These are phyloP conservation scores for Axea sp. DNA, from an alignment of 2,888 invertebrate genomes.

Conservation along the genomic window DNA sequence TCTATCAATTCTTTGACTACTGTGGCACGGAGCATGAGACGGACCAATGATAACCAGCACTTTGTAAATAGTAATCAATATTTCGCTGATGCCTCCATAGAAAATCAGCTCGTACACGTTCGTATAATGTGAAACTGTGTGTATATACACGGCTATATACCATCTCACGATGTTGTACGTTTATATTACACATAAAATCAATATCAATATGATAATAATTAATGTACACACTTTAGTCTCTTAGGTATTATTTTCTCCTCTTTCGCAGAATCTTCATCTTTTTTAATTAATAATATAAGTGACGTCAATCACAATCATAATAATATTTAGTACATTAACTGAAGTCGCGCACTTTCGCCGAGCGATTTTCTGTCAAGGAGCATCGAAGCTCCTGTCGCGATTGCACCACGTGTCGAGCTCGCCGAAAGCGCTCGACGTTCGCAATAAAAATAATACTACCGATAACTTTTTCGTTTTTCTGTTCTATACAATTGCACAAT, in stretches of 20 bases:
- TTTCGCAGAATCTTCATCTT: conserved; percentile 6
- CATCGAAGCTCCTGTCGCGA: background rate
- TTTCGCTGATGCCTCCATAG: conserved; percentile 50
- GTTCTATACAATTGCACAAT: conserved; percentile 78
- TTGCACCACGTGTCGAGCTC: conserved; percentile 6
- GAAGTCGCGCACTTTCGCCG: conserved; percentile 30
- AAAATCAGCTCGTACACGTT: conserved; percentile 60
- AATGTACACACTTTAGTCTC: conserved; percentile 68
- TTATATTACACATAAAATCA: conserved; percentile 74
- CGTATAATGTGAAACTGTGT: conserved; percentile 66
- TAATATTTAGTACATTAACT: conserved; percentile 57
- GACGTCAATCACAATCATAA: conserved; percentile 63
- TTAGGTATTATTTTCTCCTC: conserved; percentile 57
- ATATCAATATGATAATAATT: conserved; percentile 67
- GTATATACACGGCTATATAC: conserved; percentile 65
- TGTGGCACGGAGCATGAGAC: conserved; percentile 62
- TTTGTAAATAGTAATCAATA: conserved; percentile 55
- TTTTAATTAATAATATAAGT: conserved; percentile 58
- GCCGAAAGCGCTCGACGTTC: conserved; percentile 25
- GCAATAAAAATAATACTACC: conserved; percentile 65
- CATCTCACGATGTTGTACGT: conserved; percentile 69
- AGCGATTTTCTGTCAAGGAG: conserved; percentile 1
- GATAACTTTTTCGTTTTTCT: conserved; percentile 66
- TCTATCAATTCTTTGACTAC: conserved; percentile 53
- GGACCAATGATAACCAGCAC: conserved; percentile 60